A percentile compares a stretch with the other conserved stretches of the same genome.
phyloP scores from a whole-genome alignment of 2,113 vertebrate genomes.

The Halichoeres trimaculatus region DNA sequence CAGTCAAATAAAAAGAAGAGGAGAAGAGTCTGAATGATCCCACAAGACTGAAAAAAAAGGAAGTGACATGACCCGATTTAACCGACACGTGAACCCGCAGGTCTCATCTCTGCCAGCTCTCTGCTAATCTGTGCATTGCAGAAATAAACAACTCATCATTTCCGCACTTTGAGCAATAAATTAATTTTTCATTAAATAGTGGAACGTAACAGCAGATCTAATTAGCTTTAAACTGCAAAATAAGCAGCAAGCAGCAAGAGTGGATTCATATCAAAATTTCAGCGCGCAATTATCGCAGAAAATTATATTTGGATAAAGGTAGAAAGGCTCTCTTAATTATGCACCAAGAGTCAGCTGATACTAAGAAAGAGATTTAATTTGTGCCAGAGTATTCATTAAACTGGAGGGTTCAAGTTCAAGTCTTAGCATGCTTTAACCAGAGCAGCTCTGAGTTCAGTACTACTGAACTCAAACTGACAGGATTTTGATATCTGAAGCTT shows the following conservation, averaged over 20 bases:
- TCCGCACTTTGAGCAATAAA: constrained; percentile 14
- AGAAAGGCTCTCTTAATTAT: constrained; percentile 30
- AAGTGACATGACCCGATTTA: constrained; percentile 43
- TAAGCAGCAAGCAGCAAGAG: background rate
- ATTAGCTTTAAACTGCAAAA: constrained; percentile 28
- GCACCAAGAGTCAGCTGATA: constrained; percentile 3
- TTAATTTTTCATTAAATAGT: constrained; percentile 23
- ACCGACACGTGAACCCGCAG: constrained; percentile 17
- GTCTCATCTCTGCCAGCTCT: constrained; percentile 6
- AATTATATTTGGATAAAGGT: constrained; percentile 19
- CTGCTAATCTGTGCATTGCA: constrained; percentile 16
- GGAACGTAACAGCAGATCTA: constrained; percentile 10
- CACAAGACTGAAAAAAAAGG: constrained; percentile 37
- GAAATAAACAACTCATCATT: constrained; percentile 37
- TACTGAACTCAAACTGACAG: background rate
- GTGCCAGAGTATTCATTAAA: constrained; percentile 23
- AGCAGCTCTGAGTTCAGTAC: background rate
- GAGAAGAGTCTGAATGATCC: constrained; percentile 64
- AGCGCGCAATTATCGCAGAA: constrained; percentile 1
- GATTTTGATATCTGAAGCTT: background rate
- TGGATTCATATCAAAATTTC: constrained; percentile 6
- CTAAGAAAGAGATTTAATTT: constrained; percentile 24
- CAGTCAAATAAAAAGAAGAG: constrained; percentile 73
- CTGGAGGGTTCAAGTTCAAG: constrained; percentile 1
- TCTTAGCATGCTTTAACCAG: background rate